Base-by-base conservation (phyloP, 2,888 invertebrate genomes). In the Perithous albicinctus region DNA sequence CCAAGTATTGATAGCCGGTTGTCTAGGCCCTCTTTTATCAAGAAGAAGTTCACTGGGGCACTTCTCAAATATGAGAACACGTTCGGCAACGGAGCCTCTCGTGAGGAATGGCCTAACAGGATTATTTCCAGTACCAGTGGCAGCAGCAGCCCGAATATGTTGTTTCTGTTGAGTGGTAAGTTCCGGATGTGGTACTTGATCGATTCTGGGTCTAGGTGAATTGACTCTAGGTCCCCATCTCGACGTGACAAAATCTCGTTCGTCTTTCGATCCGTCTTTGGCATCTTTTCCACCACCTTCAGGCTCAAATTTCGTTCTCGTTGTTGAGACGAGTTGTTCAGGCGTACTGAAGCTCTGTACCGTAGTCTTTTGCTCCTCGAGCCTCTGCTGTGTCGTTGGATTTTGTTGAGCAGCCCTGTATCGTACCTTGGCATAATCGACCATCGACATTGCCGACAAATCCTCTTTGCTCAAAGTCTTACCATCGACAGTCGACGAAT, bases 41-140 rank as follows among this genome's bases (percentile, higher is more conserved):
- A 96, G 92, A 63, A 96, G 93, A 80, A 96, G 93, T 91, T 96
- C 97, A 90, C 97, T 97, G 43, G 97, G 98, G 89, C 97, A 97
- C 92, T 97, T 96, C 93, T 98, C 98, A 92, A 98, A 98, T 93
- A 98, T 97, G 84, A 98, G 94, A 84, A 98, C 98, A 63, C 98
- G 94, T 91, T 98, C 98, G 26, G 98, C 98, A 1, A 98, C 98
- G 4, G 98, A 98, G 26, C 98, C 98, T 80, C 98, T 95, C 51
- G 97, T 97, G 72, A 98, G 94, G 93, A 97, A 97, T 15, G 97
- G 97, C 67, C 97, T 94, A 76, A 97, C 96, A 5, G 97, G 97
- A 91, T 95, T 96, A 86, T 93, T 89, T 7, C 86, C 94, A 88
- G 87, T 94, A 90, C 88, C 95, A 90, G 90, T 88, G 18, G 91